These are phyloP conservation scores for Leptinotarsa undecemlineata DNA, from an alignment of 1,140 invertebrate genomes.

Conservation along the genomic window DNA sequence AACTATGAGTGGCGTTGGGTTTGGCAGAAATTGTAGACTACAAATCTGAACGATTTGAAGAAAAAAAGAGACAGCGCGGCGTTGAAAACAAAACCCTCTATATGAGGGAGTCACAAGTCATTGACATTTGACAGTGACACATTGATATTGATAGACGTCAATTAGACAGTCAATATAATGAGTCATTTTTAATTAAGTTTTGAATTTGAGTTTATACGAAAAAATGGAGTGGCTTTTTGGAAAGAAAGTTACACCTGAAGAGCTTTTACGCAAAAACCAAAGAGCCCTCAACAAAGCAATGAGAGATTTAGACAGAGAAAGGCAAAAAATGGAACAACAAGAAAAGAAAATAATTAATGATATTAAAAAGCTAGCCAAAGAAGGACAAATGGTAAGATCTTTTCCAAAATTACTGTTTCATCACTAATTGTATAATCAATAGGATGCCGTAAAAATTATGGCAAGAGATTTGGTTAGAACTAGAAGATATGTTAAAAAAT, in stretches of 20 bases:
- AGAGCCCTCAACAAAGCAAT: constrained; percentile 98
- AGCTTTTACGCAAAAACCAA: constrained; percentile 98
- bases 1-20: too few relatives aligned
- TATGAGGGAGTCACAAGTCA: background rate
- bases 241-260: constrained; percentile 92
- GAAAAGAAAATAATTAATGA: constrained; percentile 98
- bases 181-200: constrained; percentile 23
- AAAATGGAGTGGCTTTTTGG: constrained; percentile 97
- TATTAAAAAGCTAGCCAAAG: constrained; percentile 99
- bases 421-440: constrained; percentile 14
- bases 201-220: background rate
- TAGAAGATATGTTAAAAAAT: constrained; percentile 94
- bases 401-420: background rate
- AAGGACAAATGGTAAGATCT: constrained; percentile 91
- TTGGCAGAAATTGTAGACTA: too few relatives aligned
- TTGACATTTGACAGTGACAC: background rate
- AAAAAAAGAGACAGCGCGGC: too few relatives aligned
- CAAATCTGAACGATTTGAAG: too few relatives aligned
- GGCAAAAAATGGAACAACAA: constrained; percentile 95
- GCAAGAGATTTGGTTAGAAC: constrained; percentile 98
- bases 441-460: constrained; percentile 99
- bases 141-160: background rate
- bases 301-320: constrained; percentile 94
- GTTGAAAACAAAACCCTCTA: too few relatives aligned
- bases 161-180: constrained; percentile 5